These are phyloP conservation scores for Vombatus ursinus DNA, from an alignment of 2,113 vertebrate species.

Conservation along the genomic window DNA sequence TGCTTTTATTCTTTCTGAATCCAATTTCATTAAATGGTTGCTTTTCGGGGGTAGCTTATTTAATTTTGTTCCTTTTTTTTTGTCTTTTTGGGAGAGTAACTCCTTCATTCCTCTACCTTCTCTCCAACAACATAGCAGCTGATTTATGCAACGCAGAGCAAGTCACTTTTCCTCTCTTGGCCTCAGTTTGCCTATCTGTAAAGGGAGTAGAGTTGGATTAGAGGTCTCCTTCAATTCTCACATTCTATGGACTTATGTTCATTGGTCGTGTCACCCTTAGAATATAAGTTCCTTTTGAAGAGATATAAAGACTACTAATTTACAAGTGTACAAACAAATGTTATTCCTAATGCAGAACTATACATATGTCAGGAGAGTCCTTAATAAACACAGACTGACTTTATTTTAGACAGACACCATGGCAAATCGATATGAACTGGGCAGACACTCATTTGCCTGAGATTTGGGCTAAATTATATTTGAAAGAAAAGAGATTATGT, in stretches of 20 bases:
- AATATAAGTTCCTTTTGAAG: background rate
- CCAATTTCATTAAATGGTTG: background rate
- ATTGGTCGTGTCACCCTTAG: constrained; percentile 1
- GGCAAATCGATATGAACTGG: background rate
- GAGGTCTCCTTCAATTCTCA: background rate
- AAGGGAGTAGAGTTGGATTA: background rate
- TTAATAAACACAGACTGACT: background rate
- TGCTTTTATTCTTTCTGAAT: background rate
- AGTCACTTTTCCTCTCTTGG: background rate
- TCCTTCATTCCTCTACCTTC: background rate
- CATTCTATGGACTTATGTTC: background rate
- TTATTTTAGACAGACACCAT: background rate
- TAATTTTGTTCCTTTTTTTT: background rate
- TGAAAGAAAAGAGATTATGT: background rate
- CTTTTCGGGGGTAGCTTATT: background rate
- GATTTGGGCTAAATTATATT: background rate
- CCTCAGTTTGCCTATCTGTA: background rate
- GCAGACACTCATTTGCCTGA: background rate
- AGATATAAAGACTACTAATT: background rate
- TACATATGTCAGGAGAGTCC: background rate
- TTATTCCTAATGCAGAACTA: background rate
- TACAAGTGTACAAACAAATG: background rate
- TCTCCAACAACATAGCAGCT: background rate
- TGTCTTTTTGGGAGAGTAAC: background rate
- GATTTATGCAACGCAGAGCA: background rate